These are phyloP conservation scores for Rhizomys pruinosus DNA, from an alignment of 2,113 vertebrate species.

Conservation along the genomic window DNA sequence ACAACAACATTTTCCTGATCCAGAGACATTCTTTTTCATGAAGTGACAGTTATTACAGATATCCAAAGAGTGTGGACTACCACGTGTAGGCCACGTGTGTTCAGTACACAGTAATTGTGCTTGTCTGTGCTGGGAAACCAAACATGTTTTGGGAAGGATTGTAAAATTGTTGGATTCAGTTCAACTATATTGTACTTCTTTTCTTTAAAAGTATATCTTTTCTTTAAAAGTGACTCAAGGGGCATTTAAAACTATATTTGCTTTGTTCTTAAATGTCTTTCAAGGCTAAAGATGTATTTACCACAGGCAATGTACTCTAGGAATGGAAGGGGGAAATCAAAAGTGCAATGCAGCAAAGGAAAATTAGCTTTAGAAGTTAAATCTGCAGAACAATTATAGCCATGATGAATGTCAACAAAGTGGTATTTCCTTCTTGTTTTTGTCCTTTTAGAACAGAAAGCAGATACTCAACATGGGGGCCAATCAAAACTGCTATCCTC, in stretches of 20 bases:
- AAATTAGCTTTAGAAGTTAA: slow-evolving; percentile 50
- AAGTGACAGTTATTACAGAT: background rate
- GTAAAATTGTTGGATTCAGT: background rate
- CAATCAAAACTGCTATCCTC: background rate
- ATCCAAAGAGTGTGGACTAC: background rate
- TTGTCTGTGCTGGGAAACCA: background rate
- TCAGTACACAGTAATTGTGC: background rate
- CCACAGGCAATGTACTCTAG: background rate
- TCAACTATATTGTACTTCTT: background rate
- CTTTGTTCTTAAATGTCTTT: slow-evolving; percentile 38
- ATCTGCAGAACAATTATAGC: background rate
- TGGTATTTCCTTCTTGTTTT: background rate
- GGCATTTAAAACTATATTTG: slow-evolving; percentile 49
- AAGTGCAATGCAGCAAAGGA: slow-evolving; percentile 47
- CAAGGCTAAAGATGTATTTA: slow-evolving; percentile 15
- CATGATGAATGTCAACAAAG: background rate
- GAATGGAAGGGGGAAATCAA: background rate
- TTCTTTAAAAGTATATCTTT: background rate
- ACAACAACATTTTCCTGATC: background rate
- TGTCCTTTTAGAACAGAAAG: background rate
- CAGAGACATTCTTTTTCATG: background rate
- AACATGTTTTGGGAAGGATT: background rate
- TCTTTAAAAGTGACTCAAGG: background rate
- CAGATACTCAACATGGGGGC: background rate
- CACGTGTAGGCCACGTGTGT: background rate